These are phyloP conservation scores for Notodonta ziczac DNA, from an alignment of 2,888 invertebrate genomes.

Conservation along the genomic window DNA sequence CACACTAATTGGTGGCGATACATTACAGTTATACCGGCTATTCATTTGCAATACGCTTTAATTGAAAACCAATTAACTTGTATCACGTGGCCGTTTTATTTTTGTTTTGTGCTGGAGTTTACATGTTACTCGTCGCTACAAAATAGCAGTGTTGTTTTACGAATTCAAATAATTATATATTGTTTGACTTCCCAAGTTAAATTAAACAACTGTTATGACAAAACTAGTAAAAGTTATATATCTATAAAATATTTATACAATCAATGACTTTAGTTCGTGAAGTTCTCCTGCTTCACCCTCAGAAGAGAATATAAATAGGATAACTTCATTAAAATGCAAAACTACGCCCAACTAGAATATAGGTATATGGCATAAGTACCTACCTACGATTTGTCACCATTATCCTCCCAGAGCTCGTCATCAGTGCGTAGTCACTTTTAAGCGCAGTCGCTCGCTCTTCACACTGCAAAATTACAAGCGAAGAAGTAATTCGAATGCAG, in stretches of 20 bases:
- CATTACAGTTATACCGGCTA: slow-evolving; percentile 17
- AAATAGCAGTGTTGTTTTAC: not conserved
- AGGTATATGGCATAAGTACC: slow-evolving; percentile 8
- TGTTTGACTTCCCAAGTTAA: too few species aligned
- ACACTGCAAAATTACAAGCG: slow-evolving; percentile 73
- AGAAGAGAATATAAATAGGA: too few species aligned
- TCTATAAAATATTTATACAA: too few species aligned
- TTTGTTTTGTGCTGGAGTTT: slow-evolving; percentile 8
- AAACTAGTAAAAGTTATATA: too few species aligned
- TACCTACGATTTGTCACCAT: slow-evolving; percentile 27
- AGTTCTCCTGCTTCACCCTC: too few species aligned
- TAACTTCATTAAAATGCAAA: too few species aligned
- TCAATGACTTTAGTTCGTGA: too few species aligned
- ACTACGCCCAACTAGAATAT: too few species aligned
- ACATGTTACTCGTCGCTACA: not conserved
- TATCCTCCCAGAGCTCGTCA: slow-evolving; percentile 26
- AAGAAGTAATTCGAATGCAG: slow-evolving; percentile 80
- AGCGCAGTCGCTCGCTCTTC: slow-evolving; percentile 40
- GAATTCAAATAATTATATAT: not conserved
- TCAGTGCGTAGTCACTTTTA: slow-evolving; percentile 58
- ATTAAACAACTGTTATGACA: too few species aligned
- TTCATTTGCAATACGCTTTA: slow-evolving; percentile 45
- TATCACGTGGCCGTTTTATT: slow-evolving; percentile 30
- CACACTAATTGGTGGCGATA: slow-evolving; percentile 17
- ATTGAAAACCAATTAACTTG: slow-evolving; percentile 44